Base-by-base conservation (phyloP, 2,888 invertebrate species). In the Eilema caniola region DNA sequence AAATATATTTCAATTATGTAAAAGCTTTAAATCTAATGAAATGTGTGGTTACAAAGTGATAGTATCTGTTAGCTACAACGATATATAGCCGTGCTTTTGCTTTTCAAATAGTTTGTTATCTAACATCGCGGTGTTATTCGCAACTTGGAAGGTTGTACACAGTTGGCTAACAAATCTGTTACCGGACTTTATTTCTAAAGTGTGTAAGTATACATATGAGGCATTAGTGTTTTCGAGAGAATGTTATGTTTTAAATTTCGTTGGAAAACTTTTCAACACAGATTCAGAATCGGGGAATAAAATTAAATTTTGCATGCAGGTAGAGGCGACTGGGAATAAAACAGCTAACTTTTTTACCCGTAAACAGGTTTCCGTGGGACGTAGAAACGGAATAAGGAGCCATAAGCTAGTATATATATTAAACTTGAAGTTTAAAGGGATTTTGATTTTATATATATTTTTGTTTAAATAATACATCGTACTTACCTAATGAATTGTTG, bases 11-110 rank as follows among this genome's bases (percentile, higher is more conserved):
- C 70, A 80, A 79, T 82, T 82, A 77, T 80, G 72, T 79, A 74
- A 82, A 80, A 80, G 82, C 80, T 73, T 79, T 76, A 80, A 74
- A 71, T 69, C 70, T 70, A 77, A 75, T 82, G 75, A 80, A 80
- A 81, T 75, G 75, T 77, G 75, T 74, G 82, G 79, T 71, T 79
- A 75, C 82, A 77, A 75, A 80, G 82, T 81, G 77, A 80, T 79
- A 80, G 71, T 71, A 79, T 82, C 80, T 79, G 67, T 61, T 68
- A 79, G 70, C 69, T 63, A 72, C 63, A 71, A 64, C 60, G 71
- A 61, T 75, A 65, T 69, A 65, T 23, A 23, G 4, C 66, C 64
- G 79, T 67, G 82, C 82, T 77, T 77, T 82, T 69, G 67, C 70
- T 82, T 81, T 80, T 71, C 72, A 75, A 82, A 81, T 82, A 79